Base-by-base conservation (phyloP, 1,140 invertebrate genomes). In the Heliothis subflexa region DNA sequence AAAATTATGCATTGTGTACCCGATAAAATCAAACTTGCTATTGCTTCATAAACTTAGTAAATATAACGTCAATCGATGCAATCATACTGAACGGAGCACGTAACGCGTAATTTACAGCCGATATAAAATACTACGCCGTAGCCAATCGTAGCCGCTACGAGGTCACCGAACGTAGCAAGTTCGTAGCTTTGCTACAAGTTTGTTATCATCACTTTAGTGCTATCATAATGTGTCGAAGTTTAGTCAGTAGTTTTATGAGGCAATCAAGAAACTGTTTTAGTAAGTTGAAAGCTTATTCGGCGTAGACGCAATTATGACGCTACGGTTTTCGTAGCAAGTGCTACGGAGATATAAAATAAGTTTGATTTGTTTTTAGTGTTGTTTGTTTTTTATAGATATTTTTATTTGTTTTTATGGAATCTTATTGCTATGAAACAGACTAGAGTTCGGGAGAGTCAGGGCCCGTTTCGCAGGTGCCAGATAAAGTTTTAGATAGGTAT, bases 241-340 rank as follows among this genome's bases (percentile, higher is more conserved):
- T 72, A 25, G 28, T 57, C 70, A 55, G n/a, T 55, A 72, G 70
- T 55, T 72, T 72, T 72, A 72, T 72, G 52, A 57, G 52, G 52
- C 25, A 28, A 70, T 54, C 52, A n/a, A 40, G 28, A 55, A 71
- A 70, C 59, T 28, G 70, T 18, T 21, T 16, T 12, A 57, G 28
- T 54, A 45, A 40, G 70, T 33, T 45, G 12, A 25, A 18, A 72
- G 16, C 52, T 57, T 72, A 45, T 55, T 40, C n/a, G 61, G 11
- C 21, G 21, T 12, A 47, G 61, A 64, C n/a, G 13, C 33, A 40
- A 57, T 72, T 72, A 72, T 72, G 49, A 55, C 13, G n/a, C 18
- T 55, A 55, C 9, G 50, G n/a, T 55, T 11, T 54, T 54, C 3
- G 14, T 62, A 45, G 33, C n/a, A 3, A 45, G 33, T 9, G 33